Base-by-base conservation (phyloP, 2,888 invertebrate genomes). In the Mimachlamys varia region DNA sequence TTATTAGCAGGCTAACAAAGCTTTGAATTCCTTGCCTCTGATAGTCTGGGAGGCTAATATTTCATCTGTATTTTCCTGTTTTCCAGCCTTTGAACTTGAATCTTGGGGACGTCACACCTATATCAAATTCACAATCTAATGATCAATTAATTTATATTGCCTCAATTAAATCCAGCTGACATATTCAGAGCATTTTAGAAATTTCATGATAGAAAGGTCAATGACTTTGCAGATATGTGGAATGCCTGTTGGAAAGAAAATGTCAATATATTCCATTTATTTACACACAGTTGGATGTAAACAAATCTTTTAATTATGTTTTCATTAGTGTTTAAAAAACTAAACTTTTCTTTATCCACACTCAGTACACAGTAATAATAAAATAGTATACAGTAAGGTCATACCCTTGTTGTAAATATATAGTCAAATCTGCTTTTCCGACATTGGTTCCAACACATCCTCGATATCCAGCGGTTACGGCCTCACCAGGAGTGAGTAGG, bases 91-190 rank as follows among this genome's bases (percentile, higher is more conserved):
- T 27, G 33, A 10, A 27, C 33, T 33, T 13, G 33, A 15, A 76
- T 17, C 27, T 33, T 33, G 76, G 33, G 76, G 27, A 33, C 13
- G 33, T 76, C 27, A 76, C 27, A 76, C 33, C 76, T 12, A 27
- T 76, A 22, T 76, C 53, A 13, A 76, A 76, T 76, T 76, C 76
- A 76, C 76, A 76, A 76, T 76, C 76, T 76, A 33, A 76, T 76
- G 15, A 76, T 76, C 12, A 76, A 76, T 76, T 33, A 76, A 76
- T 33, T 27, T 76, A 76, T 76, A 76, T 22, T 76, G 76, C 76
- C 22, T 17, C 17, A 27, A 33, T 76, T 33, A 4, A 76, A 33
- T 33, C 0, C 0, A 76, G 27, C n/a, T 62, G 62, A 27, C 3
- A 44, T 44, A 5, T 44, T 76, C 10, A 33, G 12, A 76, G 76